Evolutionary conservation across 64 coral and sea anemone species (phyloP).

Genomic region (Astreopora myriophthalma): DNA sequence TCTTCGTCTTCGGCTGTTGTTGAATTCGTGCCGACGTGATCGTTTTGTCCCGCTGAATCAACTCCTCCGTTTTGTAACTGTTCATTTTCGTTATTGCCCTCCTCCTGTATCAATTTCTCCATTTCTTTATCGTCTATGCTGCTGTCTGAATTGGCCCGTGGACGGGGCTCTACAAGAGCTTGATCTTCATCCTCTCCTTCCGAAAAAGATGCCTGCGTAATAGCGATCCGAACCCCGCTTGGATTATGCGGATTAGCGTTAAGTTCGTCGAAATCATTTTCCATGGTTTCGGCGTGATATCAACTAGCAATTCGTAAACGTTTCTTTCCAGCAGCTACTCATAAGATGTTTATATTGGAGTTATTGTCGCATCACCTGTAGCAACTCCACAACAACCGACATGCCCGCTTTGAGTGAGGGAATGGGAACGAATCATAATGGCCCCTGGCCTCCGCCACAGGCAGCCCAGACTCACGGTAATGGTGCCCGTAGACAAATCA

Average conservation of each 20-base stretch:
- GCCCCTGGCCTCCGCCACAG: too few species aligned
- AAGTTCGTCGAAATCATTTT: constrained; percentile 10
- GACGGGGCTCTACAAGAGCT: not conserved
- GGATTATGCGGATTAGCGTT: constrained; percentile 28
- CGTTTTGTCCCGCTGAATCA: not conserved
- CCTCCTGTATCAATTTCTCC: constrained; percentile 46
- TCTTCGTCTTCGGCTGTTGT: constrained; percentile 29
- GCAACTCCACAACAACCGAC: constrained; percentile 8
- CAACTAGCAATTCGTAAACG: not conserved
- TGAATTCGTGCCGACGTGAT: not conserved
- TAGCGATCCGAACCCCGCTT: not conserved
- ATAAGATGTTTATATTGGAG: not conserved
- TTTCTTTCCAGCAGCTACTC: not conserved
- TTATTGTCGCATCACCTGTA: constrained; percentile 31
- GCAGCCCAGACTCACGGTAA: too few species aligned
- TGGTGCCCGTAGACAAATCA: too few species aligned
- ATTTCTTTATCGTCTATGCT: constrained; percentile 33
- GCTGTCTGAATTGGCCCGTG: constrained; percentile 18
- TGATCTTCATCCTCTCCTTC: constrained; percentile 8
- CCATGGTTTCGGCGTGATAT: constrained; percentile 43
- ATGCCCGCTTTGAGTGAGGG: not conserved
- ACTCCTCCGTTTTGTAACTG: constrained; percentile 48
- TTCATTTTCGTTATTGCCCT: constrained; percentile 14
- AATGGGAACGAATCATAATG: not conserved
- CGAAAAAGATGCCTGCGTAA: constrained; percentile 28